A percentile compares a stretch with the other conserved stretches of the same genome.
phyloP scores from a whole-genome alignment of 1,140 invertebrate genomes.

The Notospermus geniculatus region DNA sequence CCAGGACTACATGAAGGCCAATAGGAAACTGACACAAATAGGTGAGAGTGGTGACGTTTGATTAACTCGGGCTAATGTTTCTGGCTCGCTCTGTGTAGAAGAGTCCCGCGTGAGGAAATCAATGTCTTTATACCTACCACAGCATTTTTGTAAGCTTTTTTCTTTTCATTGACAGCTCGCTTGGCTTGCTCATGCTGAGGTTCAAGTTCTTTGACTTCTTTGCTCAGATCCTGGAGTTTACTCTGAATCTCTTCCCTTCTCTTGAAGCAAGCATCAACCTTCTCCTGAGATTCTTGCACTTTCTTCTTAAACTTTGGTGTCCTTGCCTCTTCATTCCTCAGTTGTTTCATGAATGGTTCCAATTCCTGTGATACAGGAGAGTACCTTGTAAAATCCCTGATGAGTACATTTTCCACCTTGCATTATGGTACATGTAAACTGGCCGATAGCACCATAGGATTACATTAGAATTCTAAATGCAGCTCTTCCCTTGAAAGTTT shows the following conservation, averaged over 20 bases:
- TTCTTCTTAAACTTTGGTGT: constrained; percentile 46
- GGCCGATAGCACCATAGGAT: too few relatives aligned
- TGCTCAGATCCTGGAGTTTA: constrained; percentile 23
- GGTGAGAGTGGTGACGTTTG: too few relatives aligned
- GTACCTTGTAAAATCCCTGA: neutral
- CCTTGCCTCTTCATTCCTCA: constrained; percentile 34
- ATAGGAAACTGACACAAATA: too few relatives aligned
- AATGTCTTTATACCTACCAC: constrained; percentile 13
- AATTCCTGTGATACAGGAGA: constrained; percentile 30
- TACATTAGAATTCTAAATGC: too few relatives aligned
- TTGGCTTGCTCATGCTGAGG: constrained; percentile 29
- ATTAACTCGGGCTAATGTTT: neutral
- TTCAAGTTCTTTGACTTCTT: constrained; percentile 28
- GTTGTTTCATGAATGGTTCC: constrained; percentile 39
- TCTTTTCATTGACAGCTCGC: constrained; percentile 20
- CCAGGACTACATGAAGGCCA: too few relatives aligned
- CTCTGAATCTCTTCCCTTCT: constrained; percentile 29
- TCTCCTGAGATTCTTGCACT: constrained; percentile 32
- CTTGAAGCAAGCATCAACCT: constrained; percentile 21
- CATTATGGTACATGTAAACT: too few relatives aligned
- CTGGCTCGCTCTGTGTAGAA: neutral
- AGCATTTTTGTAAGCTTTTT: constrained; percentile 7
- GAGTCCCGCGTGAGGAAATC: constrained; percentile 2
- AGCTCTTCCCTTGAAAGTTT: too few relatives aligned
- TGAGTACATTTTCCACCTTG: too few relatives aligned